A percentile compares a stretch with the other conserved stretches of the same genome.
Conservation (phyloP, 2,797 vertebrate species). For the Rhinatrema bivittatum region DNA sequence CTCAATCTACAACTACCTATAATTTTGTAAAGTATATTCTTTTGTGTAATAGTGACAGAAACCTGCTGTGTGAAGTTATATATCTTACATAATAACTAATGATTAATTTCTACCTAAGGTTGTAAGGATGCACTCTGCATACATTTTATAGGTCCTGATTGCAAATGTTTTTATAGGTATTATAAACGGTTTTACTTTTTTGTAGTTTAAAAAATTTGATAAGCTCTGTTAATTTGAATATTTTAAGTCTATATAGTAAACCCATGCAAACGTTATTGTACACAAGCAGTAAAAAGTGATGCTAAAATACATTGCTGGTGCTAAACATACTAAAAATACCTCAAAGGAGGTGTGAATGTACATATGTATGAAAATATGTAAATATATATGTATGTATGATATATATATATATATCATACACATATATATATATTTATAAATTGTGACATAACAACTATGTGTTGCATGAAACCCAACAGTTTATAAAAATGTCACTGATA, state of each 20-base stretch:
- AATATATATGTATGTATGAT: background rate
- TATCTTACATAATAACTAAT: too few species aligned
- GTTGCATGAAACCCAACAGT: background rate
- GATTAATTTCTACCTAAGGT: too few species aligned
- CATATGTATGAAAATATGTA: slow-evolving; percentile 5
- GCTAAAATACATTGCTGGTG: slow-evolving; percentile 5
- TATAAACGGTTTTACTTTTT: background rate
- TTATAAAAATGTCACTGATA: too few species aligned
- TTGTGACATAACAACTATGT: too few species aligned
- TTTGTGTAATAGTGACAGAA: too few species aligned
- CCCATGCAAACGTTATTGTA: background rate
- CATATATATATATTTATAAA: background rate
- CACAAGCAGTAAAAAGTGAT: slow-evolving; percentile 12
- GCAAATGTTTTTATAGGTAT: background rate
- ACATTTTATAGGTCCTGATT: too few species aligned
- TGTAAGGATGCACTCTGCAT: too few species aligned
- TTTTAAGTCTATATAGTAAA: too few species aligned
- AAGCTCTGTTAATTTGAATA: slow-evolving; percentile 8
- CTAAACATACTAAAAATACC: slow-evolving; percentile 20
- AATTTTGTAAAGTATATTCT: too few species aligned
- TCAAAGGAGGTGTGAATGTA: too few species aligned
- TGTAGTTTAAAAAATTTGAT: slow-evolving; percentile 8
- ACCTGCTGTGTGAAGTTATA: too few species aligned
- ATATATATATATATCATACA: background rate
- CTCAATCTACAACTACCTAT: too few species aligned